Base-by-base conservation (phyloP, 2,888 invertebrate genomes). In the Acrobasis suavella region DNA sequence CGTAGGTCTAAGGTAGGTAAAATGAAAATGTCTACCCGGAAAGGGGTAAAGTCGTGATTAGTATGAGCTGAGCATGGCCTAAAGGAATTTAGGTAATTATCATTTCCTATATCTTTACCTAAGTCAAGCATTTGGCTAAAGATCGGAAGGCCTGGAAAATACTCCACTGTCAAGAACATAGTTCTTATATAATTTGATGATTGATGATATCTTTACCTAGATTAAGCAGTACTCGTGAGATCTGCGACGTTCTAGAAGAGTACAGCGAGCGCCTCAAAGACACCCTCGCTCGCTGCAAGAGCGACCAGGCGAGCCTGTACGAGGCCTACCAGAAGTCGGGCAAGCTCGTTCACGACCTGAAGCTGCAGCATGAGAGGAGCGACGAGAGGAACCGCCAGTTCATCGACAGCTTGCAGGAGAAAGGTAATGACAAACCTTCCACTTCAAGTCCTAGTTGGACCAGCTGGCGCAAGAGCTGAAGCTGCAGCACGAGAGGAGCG, bases 191-290 rank as follows among this genome's bases (percentile, higher is more conserved):
- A 22, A 22, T 2, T 22, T 22, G 22, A 22, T 22, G 22, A 22
- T 22, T 22, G 22, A 22, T 22, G 22, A 32, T 32, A 32, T 37
- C 1, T n/a, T 1, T 9, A 7, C 14, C 6, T 63, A 83, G 83
- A 60, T 55, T 86, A 17, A 72, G 59, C 58, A 78, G 81, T 65
- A 78, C 86, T 49, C 86, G 88, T 39, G 79, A 77, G 64, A 81
- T 88, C n/a, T 84, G 86, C 72, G 82, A 80, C 63, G 85, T 80
- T 59, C 73, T 90, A 39, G 81, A 86, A 64, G 79, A 83, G 55
- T 78, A 82, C 71, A 74, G 75, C 66, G 78, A 72, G 65, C 75
- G 85, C 1, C 75, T 89, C 58, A 83, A 83, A 49, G 78, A 77
- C 42, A 74, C 84, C 12, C 69, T 87, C 61, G 73, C 79, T 14